A percentile compares a stretch with the other conserved stretches of the same genome.
phyloP scores from a whole-genome alignment of 1,140 invertebrate species.

The Daktulosphaira vitifoliae region DNA sequence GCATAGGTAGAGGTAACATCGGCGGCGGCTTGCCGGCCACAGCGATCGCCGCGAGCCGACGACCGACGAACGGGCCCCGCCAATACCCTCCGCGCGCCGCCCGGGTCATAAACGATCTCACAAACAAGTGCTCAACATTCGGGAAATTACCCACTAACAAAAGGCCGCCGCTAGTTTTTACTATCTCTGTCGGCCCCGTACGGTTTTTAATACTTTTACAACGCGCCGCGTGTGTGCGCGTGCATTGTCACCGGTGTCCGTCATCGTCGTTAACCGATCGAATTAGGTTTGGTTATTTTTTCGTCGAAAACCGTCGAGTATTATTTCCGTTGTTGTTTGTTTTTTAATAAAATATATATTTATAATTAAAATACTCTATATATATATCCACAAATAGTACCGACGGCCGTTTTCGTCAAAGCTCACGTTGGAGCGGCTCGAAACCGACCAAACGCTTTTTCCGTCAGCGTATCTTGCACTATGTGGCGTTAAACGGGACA shows the following conservation, averaged over 20 bases:
- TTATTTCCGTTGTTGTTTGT: too few species aligned
- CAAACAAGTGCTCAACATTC: constrained; percentile 26
- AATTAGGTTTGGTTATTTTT: too few species aligned
- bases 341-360: too few species aligned
- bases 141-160: constrained; percentile 21
- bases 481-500: neutral
- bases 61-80: constrained; percentile 17
- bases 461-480: too few species aligned
- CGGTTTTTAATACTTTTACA: neutral
- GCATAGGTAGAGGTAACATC: constrained; percentile 11
- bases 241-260: neutral
- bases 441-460: too few species aligned
- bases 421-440: neutral
- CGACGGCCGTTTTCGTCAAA: neutral
- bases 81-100: constrained; percentile 32
- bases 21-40: constrained; percentile 1
- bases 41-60: constrained; percentile 9
- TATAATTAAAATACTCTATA: too few species aligned
- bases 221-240: neutral
- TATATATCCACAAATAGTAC: neutral
- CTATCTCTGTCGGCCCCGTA: neutral
- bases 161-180: neutral
- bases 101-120: constrained; percentile 28
- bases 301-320: too few species aligned
- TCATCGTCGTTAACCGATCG: too few species aligned